Evolutionary conservation across 2,113 vertebrate genomes (phyloP), one percentile per base, ranked within the genome.

Genomic region (Pica pica): DNA sequence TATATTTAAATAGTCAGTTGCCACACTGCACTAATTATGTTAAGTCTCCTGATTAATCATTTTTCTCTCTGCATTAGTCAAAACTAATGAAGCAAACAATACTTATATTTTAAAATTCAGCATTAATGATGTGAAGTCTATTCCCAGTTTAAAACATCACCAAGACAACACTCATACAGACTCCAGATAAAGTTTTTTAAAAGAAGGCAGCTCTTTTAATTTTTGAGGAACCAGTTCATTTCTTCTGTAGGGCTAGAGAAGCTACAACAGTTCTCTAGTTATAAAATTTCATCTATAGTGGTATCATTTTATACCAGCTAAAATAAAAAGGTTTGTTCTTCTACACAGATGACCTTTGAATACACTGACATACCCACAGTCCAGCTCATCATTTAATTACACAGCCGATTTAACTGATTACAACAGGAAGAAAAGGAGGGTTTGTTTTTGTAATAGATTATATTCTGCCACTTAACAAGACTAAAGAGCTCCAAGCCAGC

Each of bases 381-480:
- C 74, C 84, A 85, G 67, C 61, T 88, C 86, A 76, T 90, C 87
- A 80, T 87, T 87, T 79, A 95, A 95, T 94, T 92, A 94, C 75
- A 92, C 70, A 83, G 75, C 14, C n/a, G 49, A 86, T 93, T 94
- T 93, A 94, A 90, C 82, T 33, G 41, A 94, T 85, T 76, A 92
- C 41, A 79, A 50, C 61, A 49, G 49, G 69, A 93, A 93, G 74
- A 94, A 81, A 91, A 82, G 57, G 49, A 75, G 44, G 59, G 61
- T 22, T 92, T 88, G 75, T 68, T 83, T 89, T 83, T 56, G 65
- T 11, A 87, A 68, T 20, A 70, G 65, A 64, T 31, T 28, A 52
- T 82, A 23, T 41, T 85, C 78, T 44, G 41, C 31, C 59, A 53
- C 10, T 52, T 83, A 47, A 3, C 16, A 71, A 68, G 59, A 31